Conservation (phyloP, 1,140 invertebrate species). For the Listronotus oregonensis region DNA sequence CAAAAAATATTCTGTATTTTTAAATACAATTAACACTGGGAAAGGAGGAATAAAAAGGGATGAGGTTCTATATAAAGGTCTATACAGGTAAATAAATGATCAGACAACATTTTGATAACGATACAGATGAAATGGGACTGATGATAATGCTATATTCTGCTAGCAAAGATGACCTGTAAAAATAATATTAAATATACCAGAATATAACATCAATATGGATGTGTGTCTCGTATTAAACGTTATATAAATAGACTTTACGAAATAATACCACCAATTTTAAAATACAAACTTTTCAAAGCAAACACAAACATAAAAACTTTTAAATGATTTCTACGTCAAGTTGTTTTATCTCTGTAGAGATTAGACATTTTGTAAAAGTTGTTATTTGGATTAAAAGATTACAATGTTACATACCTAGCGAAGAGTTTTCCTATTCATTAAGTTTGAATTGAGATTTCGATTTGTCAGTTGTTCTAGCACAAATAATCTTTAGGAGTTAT, state of each 20-base stretch:
- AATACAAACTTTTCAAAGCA: too few species aligned
- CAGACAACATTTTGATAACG: not conserved
- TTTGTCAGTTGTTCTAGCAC: slow-evolving; percentile 13
- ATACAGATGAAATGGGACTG: not conserved
- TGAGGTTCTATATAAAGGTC: not conserved
- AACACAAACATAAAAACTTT: too few species aligned
- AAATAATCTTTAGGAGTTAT: slow-evolving; percentile 23
- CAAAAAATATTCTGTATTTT: slow-evolving; percentile 3
- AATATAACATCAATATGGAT: not conserved
- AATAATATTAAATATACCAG: not conserved
- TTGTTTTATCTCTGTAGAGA: too few species aligned
- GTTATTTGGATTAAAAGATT: too few species aligned
- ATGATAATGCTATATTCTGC: slow-evolving; percentile 7
- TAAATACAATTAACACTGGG: not conserved
- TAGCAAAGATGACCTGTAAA: slow-evolving; percentile 11
- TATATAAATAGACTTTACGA: too few species aligned
- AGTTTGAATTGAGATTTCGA: slow-evolving; percentile 17
- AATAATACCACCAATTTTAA: too few species aligned
- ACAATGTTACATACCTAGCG: too few species aligned
- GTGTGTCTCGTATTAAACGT: too few species aligned
- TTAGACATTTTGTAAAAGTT: too few species aligned
- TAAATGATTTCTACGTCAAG: too few species aligned
- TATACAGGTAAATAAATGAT: not conserved
- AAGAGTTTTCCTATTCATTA: not conserved
- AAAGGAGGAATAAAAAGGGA: not conserved